Evolutionary conservation across 2,888 invertebrate genomes (phyloP).

Genomic region (Plusia festucae): DNA sequence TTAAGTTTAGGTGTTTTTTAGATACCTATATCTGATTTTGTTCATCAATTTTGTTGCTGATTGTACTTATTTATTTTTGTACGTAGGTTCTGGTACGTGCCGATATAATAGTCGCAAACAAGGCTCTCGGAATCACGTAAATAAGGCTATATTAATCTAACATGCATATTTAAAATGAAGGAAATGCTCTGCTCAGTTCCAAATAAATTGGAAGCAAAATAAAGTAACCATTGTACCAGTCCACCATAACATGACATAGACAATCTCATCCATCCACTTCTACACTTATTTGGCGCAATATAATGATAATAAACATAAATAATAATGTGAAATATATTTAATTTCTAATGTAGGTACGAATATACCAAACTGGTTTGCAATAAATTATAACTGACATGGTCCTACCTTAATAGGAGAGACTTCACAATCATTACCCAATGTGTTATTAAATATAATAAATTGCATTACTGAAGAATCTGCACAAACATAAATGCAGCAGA

Average conservation of each 20-base stretch:
- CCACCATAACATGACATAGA: conserved; percentile 41
- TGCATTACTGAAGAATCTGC: conserved; percentile 36
- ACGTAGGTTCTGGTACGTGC: not conserved
- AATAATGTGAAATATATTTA: conserved; percentile 18
- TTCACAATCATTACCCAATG: conserved; percentile 24
- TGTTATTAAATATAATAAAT: conserved; percentile 31
- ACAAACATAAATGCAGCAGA: conserved; percentile 55
- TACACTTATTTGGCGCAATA: conserved; percentile 70
- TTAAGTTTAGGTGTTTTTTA: too few species aligned
- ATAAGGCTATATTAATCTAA: conserved; percentile 39
- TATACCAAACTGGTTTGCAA: conserved; percentile 17
- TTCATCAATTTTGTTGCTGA: too few species aligned
- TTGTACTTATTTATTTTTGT: too few species aligned
- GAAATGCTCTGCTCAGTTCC: conserved; percentile 56
- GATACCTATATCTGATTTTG: too few species aligned
- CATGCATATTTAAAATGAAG: conserved; percentile 43
- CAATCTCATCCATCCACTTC: conserved; percentile 38
- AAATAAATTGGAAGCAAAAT: conserved; percentile 44
- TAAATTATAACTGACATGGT: conserved; percentile 28
- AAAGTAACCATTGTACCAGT: conserved; percentile 26
- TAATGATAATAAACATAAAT: conserved; percentile 65
- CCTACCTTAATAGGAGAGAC: conserved; percentile 23
- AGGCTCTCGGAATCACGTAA: conserved; percentile 32
- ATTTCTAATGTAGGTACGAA: conserved; percentile 18
- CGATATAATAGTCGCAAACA: not conserved